phyloP scores from a whole-genome alignment of 30 jellyfish, hydroid and myxozoan genomes.

The Mastigias papua region DNA sequence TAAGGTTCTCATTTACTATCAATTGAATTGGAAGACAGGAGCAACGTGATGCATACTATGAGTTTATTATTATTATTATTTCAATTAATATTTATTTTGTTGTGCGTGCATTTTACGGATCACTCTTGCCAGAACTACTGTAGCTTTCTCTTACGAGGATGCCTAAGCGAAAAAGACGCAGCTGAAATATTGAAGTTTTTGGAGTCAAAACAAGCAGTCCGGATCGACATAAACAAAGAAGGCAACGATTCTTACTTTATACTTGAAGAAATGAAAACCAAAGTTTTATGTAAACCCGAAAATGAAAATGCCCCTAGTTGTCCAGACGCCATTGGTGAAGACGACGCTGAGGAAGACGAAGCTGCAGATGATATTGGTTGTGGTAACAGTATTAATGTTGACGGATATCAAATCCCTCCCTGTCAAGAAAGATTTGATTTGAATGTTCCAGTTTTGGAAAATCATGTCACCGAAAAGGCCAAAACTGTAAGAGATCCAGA shows the following conservation, averaged over 20 bases:
- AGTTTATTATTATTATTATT: no score
- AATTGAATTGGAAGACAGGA: no score
- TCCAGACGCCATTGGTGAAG: background rate
- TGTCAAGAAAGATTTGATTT: background rate
- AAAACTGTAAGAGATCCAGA: conserved; percentile 5
- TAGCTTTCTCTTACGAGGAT: no score
- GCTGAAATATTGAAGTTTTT: background rate
- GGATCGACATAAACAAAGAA: background rate
- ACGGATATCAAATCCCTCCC: background rate
- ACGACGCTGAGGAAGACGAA: background rate
- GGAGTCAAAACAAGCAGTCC: background rate
- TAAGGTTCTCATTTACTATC: no score
- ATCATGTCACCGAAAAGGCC: background rate
- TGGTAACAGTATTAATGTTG: background rate
- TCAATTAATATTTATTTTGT: no score
- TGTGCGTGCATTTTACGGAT: no score
- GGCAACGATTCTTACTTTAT: background rate
- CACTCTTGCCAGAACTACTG: no score
- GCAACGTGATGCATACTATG: no score
- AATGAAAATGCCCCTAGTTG: background rate
- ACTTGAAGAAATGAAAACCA: background rate
- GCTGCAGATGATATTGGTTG: background rate
- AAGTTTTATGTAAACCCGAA: background rate
- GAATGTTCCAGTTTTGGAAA: background rate
- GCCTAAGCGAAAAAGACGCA: background rate